Conservation (phyloP, 2,113 vertebrate genomes). For the Oreochromis aureus region DNA sequence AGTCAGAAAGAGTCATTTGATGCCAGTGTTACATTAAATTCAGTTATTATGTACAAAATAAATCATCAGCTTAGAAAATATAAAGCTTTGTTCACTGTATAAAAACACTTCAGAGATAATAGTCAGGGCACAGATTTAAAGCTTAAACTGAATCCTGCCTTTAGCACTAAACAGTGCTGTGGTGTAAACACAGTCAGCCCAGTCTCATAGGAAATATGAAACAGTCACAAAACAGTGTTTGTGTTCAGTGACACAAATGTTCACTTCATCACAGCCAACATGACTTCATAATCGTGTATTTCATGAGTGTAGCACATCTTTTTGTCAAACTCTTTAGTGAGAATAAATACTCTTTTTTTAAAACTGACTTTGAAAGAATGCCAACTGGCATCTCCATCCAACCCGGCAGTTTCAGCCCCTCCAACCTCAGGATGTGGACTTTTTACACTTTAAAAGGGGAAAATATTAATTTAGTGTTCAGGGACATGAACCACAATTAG, state of each 20-base stretch:
- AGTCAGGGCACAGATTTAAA: background rate
- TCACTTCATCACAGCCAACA: fast-evolving
- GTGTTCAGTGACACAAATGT: background rate
- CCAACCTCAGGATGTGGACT: fast-evolving
- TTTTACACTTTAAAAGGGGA: background rate
- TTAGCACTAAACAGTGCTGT: background rate
- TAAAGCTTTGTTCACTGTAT: background rate
- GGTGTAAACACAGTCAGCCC: background rate
- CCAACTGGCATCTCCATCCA: background rate
- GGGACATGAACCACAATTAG: fast-evolving
- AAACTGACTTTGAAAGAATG: background rate
- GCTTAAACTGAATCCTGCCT: fast-evolving
- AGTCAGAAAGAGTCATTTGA: background rate
- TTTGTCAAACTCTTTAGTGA: fast-evolving
- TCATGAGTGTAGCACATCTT: fast-evolving
- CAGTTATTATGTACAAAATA: background rate
- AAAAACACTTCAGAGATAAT: background rate
- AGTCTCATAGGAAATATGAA: background rate
- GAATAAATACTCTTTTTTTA: background rate
- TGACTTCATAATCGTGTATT: fast-evolving
- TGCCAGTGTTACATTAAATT: background rate
- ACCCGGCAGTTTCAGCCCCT: background rate
- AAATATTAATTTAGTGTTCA: background rate
- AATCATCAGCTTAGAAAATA: background rate
- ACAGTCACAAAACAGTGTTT: background rate